Conservation (phyloP, 2,113 vertebrate genomes). For the Mastomys coucha region DNA sequence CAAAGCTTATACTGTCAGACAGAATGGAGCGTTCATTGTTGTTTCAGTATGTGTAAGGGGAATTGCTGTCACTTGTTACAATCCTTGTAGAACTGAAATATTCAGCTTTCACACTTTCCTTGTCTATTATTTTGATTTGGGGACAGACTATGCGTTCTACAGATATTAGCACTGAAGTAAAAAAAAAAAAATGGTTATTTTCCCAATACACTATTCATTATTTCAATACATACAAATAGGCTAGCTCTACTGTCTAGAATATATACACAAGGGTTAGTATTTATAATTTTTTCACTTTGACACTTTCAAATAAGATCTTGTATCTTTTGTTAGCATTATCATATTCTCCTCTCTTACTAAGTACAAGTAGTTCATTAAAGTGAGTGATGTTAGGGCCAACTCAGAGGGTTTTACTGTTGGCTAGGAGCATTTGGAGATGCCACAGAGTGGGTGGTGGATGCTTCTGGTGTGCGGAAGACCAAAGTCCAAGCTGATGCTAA, state of each 20-base stretch:
- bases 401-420: neutral
- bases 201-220: slow-evolving; percentile 31
- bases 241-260: slow-evolving; percentile 21
- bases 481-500: slow-evolving; percentile 35
- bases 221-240: slow-evolving; percentile 11
- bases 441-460: neutral
- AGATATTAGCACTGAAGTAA: slow-evolving; percentile 46
- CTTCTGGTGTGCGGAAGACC: neutral
- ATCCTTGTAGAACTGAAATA: neutral
- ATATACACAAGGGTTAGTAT: slow-evolving; percentile 57
- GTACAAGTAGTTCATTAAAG: neutral
- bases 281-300: slow-evolving; percentile 29
- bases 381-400: slow-evolving; percentile 13
- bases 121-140: slow-evolving; percentile 39
- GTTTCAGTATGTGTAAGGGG: neutral
- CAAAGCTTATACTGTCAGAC: neutral
- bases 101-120: slow-evolving; percentile 35
- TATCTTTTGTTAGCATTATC: slow-evolving; percentile 47
- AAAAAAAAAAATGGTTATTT: slow-evolving; percentile 31
- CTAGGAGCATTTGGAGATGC: neutral
- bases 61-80: neutral
- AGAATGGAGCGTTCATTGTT: neutral
- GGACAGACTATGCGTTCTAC: neutral
- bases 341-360: slow-evolving; percentile 45
- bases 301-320: slow-evolving; percentile 13